phyloP scores from a whole-genome alignment of 2,888 invertebrate genomes.

The Tinea trinotella region DNA sequence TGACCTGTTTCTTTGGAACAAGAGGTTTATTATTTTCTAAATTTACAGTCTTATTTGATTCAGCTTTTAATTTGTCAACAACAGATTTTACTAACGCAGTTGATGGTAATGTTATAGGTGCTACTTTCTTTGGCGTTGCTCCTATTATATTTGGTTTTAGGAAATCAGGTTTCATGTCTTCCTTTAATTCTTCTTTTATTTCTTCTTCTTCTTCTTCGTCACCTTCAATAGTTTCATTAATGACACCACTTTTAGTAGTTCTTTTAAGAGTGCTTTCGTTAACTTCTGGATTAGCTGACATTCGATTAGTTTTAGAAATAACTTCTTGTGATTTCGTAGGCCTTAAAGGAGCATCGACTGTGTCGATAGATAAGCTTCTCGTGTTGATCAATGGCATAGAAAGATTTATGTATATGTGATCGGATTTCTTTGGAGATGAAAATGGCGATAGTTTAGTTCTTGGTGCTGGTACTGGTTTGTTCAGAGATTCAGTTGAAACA shows the following conservation, averaged over 20 bases:
- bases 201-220: slow-evolving; percentile 27
- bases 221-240: slow-evolving; percentile 24
- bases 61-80: slow-evolving; percentile 47
- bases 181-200: slow-evolving; percentile 20
- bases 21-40: slow-evolving; percentile 48
- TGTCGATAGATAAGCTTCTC: slow-evolving; percentile 38
- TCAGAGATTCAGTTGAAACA: slow-evolving; percentile 59
- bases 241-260: slow-evolving; percentile 27
- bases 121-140: slow-evolving; percentile 53
- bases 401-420: slow-evolving; percentile 73
- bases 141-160: slow-evolving; percentile 58
- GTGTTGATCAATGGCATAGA: slow-evolving; percentile 63
- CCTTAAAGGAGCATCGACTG: slow-evolving; percentile 50
- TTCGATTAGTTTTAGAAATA: slow-evolving; percentile 31
- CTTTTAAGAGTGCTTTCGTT: slow-evolving; percentile 27
- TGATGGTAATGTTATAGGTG: slow-evolving; percentile 50
- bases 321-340: slow-evolving; percentile 51
- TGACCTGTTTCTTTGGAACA: slow-evolving; percentile 56
- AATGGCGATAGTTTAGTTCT: slow-evolving; percentile 58
- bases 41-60: slow-evolving; percentile 28
- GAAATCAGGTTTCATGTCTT: slow-evolving; percentile 28
- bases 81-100: slow-evolving; percentile 60
- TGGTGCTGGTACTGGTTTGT: slow-evolving; percentile 74
- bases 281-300: slow-evolving; percentile 17
- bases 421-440: slow-evolving; percentile 50